Conservation (phyloP, 1,140 invertebrate species). For the Cherax quadricarinatus region DNA sequence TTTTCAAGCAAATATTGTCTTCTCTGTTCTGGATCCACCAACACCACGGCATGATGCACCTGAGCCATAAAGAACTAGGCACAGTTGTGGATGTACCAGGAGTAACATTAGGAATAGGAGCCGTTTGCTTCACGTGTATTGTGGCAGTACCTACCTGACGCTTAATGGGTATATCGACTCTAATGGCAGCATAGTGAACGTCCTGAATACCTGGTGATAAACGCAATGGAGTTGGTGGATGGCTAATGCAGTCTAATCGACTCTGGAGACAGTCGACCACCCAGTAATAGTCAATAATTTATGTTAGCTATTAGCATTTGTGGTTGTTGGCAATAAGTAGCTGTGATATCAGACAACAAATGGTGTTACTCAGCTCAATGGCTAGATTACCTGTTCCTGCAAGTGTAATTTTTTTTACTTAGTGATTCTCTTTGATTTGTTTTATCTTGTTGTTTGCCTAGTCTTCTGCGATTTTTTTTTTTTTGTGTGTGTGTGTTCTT, state of each 20-base stretch:
- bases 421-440: not conserved
- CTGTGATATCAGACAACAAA: not conserved
- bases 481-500: no score
- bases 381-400: no score
- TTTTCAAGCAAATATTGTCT: no score
- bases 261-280: not conserved
- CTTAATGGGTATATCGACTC: not conserved
- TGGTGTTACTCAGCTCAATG: not conserved
- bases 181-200: not conserved
- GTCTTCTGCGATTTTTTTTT: no score
- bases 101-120: no score
- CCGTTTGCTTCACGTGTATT: not conserved
- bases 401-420: not conserved
- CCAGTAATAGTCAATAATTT: not conserved
- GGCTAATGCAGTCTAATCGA: slow-evolving; percentile 9
- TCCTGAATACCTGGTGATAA: not conserved
- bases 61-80: no score
- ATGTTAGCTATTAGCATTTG: not conserved
- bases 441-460: no score
- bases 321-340: not conserved
- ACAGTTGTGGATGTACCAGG: no score
- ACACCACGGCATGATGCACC: no score
- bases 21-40: no score
- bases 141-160: not conserved
- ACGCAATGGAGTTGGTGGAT: not conserved